Evolutionary conservation across 2,797 vertebrate species (phyloP).

Genomic region (Hoplostethus mediterraneus): DNA sequence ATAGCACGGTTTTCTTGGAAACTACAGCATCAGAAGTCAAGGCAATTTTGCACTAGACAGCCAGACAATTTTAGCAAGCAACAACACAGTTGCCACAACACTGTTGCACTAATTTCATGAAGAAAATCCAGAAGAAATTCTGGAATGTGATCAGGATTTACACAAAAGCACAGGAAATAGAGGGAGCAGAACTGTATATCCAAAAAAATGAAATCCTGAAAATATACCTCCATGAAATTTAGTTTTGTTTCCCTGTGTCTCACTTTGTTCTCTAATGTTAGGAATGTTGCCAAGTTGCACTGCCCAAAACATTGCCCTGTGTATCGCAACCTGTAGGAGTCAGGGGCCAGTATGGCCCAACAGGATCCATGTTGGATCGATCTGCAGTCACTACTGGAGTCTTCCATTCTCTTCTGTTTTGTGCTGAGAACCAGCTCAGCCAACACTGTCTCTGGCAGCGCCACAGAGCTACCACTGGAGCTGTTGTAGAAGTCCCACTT

Average conservation of each 20-base stretch:
- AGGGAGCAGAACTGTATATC: background rate
- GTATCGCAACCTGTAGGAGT: constrained; percentile 73
- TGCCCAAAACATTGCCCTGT: constrained; percentile 75
- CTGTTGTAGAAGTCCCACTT: constrained; percentile 76
- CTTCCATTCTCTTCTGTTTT: constrained; percentile 83
- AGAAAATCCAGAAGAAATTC: background rate
- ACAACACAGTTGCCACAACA: constrained; percentile 10
- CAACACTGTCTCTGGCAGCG: constrained; percentile 78
- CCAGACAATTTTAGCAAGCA: constrained; percentile 9
- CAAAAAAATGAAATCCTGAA: constrained; percentile 24
- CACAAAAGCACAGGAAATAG: constrained; percentile 7
- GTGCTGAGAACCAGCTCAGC: constrained; percentile 98
- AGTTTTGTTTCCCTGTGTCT: constrained; percentile 47
- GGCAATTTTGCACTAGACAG: constrained; percentile 19
- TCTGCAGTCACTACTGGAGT: constrained; percentile 89
- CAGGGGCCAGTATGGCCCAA: constrained; percentile 91
- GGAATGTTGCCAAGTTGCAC: constrained; percentile 59
- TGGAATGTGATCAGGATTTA: constrained; percentile 16
- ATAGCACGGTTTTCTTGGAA: constrained; percentile 83
- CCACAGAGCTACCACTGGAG: constrained; percentile 83
- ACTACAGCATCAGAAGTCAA: constrained; percentile 54
- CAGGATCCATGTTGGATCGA: constrained; percentile 87
- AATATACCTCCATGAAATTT: constrained; percentile 17
- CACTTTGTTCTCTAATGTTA: constrained; percentile 36
- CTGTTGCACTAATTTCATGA: constrained; percentile 10